Evolutionary conservation across 2,888 invertebrate species (phyloP), one percentile per base, ranked within the genome.

Genomic region (Rhyacophila evoluta): DNA sequence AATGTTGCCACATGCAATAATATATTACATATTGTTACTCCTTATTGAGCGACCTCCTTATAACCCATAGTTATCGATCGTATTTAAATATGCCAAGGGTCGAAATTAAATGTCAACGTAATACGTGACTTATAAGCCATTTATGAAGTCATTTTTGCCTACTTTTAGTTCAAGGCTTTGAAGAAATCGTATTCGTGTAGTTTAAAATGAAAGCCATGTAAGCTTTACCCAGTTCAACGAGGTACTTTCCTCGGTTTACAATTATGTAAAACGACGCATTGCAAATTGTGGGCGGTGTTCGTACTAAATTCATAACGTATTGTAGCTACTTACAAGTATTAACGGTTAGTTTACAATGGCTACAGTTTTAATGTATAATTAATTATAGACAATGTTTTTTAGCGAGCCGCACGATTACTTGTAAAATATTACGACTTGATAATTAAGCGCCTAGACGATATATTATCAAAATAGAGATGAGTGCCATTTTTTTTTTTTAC

Each of bases 11-110:
- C 10, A 25, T 1, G 25, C 15, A 19, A 39, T n/a, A 41, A 41
- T 41, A 41, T 33, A 19, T 55, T 55, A 55, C 55, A 25, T 55
- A 55, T 25, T 55, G 19, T 25, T 55, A 55, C 55, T 25, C 19
- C 25, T 55, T 55, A 55, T 25, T 55, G 25, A 55, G 19, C 55
- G 25, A 55, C 19, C 55, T n/a, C n/a, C n/a, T 19, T 10, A 55
- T 55, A 19, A 19, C 12, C 55, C 25, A 55, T 5, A 55, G 19
- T 15, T 55, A 55, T 55, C 55, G 55, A 55, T 55, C 55, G 55
- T 8, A 55, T 55, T 55, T 55, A 55, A 55, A 55, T 55, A 55
- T 55, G 55, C 55, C 55, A 55, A 55, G 55, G 55, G 55, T 55
- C 55, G 25, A 55, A 55, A 55, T 41, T 55, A 55, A 55, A 55